Base-by-base conservation (phyloP, 2,888 invertebrate genomes). In the Torymus tubicola region DNA sequence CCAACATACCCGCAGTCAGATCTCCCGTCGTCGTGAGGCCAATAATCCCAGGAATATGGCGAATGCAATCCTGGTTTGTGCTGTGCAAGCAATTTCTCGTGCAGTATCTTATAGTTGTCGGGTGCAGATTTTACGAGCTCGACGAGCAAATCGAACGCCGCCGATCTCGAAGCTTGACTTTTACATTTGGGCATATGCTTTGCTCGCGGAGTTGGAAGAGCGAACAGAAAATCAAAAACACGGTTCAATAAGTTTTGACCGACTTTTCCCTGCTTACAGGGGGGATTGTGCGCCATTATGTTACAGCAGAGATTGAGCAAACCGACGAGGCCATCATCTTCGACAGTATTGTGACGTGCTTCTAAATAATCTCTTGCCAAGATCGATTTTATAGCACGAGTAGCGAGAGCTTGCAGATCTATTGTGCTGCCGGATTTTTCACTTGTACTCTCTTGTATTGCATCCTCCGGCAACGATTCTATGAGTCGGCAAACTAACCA, bases 11-110 rank as follows among this genome's bases (percentile, higher is more conserved):
- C 98, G 90, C 97, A 98, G 87, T 97, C 97, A 0, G 98, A 96
- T 1, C 98, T 93, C 0, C 97, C 97, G 90, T 98, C 98, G 88
- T 98, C 98, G 82, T 97, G 96, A 2, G 98, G 98, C 98, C 98
- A 98, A 91, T 98, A 98, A 91, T 98, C 98, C 98, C 98, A 98
- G 0, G 97, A 96, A 91, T 98, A 98, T 0, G 96, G 95, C 0
- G 95, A 94, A 88, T 96, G 95, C 0, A 96, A 95, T 8, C 95
- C 95, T 18, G 96, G 96, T 85, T 95, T 95, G 89, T 98, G 98
- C 87, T 98, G 98, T 3, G 94, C 93, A 90, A 98, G 92, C 58
- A 98, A 92, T 86, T 96, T 96, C 70, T 94, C 93, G 86, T 97
- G 97, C 52, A 98, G 92, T 83, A 96, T 93, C 86, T 94, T 94